Percentiles rank a stretch among this genome's conserved stretches.
These are phyloP conservation scores for Thermophis baileyi DNA, from an alignment of 2,113 vertebrate genomes.

Conservation along the genomic window DNA sequence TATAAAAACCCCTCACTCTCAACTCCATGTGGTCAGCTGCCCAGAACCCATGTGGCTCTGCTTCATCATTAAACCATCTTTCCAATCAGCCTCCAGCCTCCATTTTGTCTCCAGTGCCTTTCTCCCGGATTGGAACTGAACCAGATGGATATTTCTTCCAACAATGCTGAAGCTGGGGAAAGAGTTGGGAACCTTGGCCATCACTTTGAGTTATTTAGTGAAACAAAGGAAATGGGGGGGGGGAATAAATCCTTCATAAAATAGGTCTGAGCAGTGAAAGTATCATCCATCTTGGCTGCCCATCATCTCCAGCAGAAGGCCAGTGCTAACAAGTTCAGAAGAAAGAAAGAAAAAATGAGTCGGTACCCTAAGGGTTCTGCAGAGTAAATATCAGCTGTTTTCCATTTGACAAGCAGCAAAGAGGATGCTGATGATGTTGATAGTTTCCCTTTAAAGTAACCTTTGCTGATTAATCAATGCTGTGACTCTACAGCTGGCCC, in stretches of 20 bases:
- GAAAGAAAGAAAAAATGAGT: constrained; percentile 15
- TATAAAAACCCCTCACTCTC: too few relatives aligned
- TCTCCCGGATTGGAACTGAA: too few relatives aligned
- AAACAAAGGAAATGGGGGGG: neutral
- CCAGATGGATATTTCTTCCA: too few relatives aligned
- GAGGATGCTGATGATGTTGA: constrained; percentile 21
- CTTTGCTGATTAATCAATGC: constrained; percentile 64
- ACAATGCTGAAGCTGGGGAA: too few relatives aligned
- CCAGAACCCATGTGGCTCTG: too few relatives aligned
- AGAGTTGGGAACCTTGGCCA: neutral
- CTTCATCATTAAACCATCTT: too few relatives aligned
- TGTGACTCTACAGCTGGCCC: constrained; percentile 56
- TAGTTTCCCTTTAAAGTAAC: constrained; percentile 52
- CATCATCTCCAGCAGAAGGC: neutral
- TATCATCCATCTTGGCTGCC: neutral
- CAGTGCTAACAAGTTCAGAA: neutral
- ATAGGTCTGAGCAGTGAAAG: neutral
- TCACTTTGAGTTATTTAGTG: neutral
- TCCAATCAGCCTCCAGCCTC: too few relatives aligned
- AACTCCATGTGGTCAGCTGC: too few relatives aligned
- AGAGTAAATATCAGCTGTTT: constrained; percentile 50
- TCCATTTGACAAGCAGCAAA: constrained; percentile 35
- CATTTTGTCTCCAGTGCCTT: too few relatives aligned
- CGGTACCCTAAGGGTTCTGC: neutral
- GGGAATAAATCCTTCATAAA: neutral